phyloP scores from a whole-genome alignment of 2,797 vertebrate species.

The Ptychobarbus kaznakovi region DNA sequence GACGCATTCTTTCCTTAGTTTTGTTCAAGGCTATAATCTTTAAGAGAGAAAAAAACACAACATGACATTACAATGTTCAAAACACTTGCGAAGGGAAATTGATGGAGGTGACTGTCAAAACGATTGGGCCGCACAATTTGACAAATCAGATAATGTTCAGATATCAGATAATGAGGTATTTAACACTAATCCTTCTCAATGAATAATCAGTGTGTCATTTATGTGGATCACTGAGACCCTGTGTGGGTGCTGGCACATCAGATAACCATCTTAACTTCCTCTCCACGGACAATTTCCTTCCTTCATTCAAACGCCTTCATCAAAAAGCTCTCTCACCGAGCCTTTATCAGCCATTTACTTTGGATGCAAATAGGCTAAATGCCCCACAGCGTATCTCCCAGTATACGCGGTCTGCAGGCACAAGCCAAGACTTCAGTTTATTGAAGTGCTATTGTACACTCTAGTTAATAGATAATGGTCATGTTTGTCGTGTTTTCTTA shows the following conservation, averaged over 20 bases:
- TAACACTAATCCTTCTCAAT: conserved; percentile 19
- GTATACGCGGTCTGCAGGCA: conserved; percentile 19
- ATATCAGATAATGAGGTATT: too few relatives aligned
- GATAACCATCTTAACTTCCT: conserved; percentile 70
- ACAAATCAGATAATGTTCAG: conserved; percentile 43
- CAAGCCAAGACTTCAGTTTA: conserved; percentile 6
- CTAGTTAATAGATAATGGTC: background rate
- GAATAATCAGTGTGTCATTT: conserved; percentile 41
- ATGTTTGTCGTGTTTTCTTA: background rate
- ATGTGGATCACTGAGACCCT: conserved; percentile 48
- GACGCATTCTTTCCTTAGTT: conserved; percentile 97
- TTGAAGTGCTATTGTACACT: conserved; percentile 13
- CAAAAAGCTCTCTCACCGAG: conserved; percentile 36
- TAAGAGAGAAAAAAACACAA: conserved; percentile 34
- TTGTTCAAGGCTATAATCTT: conserved; percentile 97
- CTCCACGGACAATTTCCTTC: conserved; percentile 57
- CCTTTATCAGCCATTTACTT: conserved; percentile 47
- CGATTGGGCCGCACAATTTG: background rate
- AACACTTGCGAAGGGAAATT: background rate
- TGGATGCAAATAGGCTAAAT: conserved; percentile 61
- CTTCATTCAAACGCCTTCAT: conserved; percentile 63
- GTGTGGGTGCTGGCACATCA: conserved; percentile 57
- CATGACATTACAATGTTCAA: conserved; percentile 10
- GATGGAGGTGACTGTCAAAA: conserved; percentile 13
- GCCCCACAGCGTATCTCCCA: conserved; percentile 31